Evolutionary conservation across 2,797 vertebrate species (phyloP).

Genomic region (Triplophysa bombifrons): DNA sequence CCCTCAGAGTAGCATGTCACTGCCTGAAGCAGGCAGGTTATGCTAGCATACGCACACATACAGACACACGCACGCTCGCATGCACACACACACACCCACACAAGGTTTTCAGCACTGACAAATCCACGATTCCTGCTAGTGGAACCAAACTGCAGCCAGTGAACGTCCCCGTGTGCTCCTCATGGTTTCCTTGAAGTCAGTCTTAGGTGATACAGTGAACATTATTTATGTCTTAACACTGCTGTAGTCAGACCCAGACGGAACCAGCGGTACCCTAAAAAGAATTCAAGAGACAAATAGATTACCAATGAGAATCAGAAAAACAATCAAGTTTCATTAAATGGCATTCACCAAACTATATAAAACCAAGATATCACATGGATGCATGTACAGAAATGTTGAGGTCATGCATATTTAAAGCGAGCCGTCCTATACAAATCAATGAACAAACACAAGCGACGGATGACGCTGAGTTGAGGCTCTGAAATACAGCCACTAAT

Average conservation of each 20-base stretch:
- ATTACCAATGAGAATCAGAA: conserved; percentile 11
- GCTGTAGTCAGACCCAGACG: conserved; percentile 52
- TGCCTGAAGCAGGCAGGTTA: conserved; percentile 69
- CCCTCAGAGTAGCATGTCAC: conserved; percentile 70
- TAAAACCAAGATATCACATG: background rate
- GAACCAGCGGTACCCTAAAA: conserved; percentile 62
- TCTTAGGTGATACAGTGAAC: conserved; percentile 73
- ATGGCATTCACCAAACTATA: background rate
- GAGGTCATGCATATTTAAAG: conserved; percentile 29
- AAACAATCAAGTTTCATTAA: background rate
- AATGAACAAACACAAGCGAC: background rate
- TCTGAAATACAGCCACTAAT: conserved; percentile 26
- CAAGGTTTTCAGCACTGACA: conserved; percentile 17
- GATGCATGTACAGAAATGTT: background rate
- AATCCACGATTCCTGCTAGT: conserved; percentile 69
- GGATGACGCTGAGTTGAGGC: background rate
- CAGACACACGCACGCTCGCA: conserved; percentile 63
- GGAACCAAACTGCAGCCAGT: conserved; percentile 73
- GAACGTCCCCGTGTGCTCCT: conserved; percentile 74
- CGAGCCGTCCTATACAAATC: background rate
- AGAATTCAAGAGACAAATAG: conserved; percentile 55
- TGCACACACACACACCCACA: conserved; percentile 52
- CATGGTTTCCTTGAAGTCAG: conserved; percentile 74
- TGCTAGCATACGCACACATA: conserved; percentile 69
- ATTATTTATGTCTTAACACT: conserved; percentile 75